Conservation (phyloP, 2,888 invertebrate genomes). For the Ornithoptera priamus region DNA sequence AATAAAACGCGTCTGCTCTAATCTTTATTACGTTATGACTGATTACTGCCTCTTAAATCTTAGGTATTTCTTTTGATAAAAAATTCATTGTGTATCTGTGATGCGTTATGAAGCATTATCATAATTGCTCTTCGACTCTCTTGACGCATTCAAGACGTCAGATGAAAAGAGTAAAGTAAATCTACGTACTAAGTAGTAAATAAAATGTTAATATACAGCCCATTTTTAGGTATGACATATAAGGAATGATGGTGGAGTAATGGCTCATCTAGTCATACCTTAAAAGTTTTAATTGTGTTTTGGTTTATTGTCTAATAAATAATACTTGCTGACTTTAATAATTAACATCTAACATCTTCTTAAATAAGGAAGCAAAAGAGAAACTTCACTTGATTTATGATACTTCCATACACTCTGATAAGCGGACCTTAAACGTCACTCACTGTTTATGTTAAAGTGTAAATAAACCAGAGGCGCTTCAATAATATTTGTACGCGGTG, state of each 20-base stretch:
- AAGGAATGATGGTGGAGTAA: too few relatives aligned
- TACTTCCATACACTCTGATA: neutral
- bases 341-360: neutral
- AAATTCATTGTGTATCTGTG: conserved; percentile 9
- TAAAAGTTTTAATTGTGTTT: too few relatives aligned
- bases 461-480: conserved; percentile 13
- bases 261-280: too few relatives aligned
- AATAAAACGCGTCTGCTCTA: neutral
- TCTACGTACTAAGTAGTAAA: neutral
- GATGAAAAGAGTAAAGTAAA: neutral
- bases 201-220: too few relatives aligned
- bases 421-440: neutral
- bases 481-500: conserved; percentile 20
- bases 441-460: conserved; percentile 13
- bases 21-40: conserved; percentile 21
- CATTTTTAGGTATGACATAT: too few relatives aligned
- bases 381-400: conserved; percentile 8
- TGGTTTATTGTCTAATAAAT: neutral
- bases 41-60: conserved; percentile 9
- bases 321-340: neutral
- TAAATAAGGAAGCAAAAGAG: conserved; percentile 4
- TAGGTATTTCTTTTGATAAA: conserved; percentile 13
- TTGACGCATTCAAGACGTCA: neutral
- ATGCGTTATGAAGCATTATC: neutral
- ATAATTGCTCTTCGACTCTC: neutral